Evolutionary conservation across 2,888 invertebrate genomes (phyloP), one percentile per base, ranked within the genome.

Genomic region (Netelia fuscicornis): DNA sequence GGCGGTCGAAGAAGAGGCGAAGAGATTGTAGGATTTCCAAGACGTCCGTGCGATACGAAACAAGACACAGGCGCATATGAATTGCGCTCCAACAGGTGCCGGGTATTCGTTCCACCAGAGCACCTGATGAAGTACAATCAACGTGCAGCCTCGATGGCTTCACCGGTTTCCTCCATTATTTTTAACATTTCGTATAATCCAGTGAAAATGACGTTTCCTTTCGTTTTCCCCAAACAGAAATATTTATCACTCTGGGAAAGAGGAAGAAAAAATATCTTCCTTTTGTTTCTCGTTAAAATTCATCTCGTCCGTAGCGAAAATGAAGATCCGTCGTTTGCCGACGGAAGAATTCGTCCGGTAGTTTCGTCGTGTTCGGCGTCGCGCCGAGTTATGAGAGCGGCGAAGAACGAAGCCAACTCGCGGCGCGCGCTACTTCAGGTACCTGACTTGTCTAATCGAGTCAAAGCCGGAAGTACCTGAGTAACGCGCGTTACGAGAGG

Each of bases 51-150:
- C 17, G 48, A 64, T 77, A 89, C 88, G 89, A 86, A 89, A 91
- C 90, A 91, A 90, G 93, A 93, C 93, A 93, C 91, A 92, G 91
- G 93, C 30, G 30, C 97, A 97, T 97, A 97, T 97, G 97, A 97
- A 97, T 97, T 98, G 98, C 97, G 98, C 98, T 98, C 98, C 98
- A 98, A 97, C 98, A 98, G 98, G 97, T 98, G 98, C 98, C 98
- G 98, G 98, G 98, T 97, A 96, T 95, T 94, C 93, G 95, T 94
- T 95, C 95, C 96, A 98, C 98, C 98, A 98, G 98, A 98, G 98
- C 98, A 98, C 98, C 98, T 98, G 98, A 98, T 98, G 98, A 98
- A 98, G 98, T 98, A 98, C 98, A 98, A 98, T 98, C 97, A 97
- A 97, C 98, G 97, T 97, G 97, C 96, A 97, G 97, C 97, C 96